Evolutionary conservation across 2,113 vertebrate genomes (phyloP).

Genomic region (Dolichallabes microphthalmus): DNA sequence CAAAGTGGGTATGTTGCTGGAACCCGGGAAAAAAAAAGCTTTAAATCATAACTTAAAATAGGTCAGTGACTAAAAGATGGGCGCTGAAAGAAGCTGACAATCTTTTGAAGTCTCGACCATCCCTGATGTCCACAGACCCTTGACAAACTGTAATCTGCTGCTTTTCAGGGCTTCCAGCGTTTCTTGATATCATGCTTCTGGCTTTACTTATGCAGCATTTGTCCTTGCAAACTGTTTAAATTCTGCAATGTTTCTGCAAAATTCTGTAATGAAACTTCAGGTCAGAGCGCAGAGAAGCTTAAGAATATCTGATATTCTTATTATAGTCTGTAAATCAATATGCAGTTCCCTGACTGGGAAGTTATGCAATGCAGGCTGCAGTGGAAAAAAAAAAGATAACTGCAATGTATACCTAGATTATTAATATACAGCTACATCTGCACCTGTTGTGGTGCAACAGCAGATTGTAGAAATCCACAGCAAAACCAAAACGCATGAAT

Average conservation of each 20-base stretch:
- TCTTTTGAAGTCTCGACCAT: neutral
- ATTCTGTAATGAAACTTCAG: neutral
- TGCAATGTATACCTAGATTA: neutral
- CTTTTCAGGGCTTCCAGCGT: neutral
- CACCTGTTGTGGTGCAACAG: neutral
- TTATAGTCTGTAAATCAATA: constrained; percentile 43
- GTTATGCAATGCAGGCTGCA: constrained; percentile 7
- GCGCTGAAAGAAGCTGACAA: neutral
- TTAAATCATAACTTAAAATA: neutral
- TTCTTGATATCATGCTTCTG: neutral
- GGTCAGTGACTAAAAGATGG: neutral
- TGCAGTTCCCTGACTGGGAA: neutral
- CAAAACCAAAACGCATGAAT: no score
- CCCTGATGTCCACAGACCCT: neutral
- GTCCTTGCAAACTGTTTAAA: neutral
- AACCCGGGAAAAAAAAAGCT: neutral
- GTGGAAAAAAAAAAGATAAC: neutral
- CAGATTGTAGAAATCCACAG: neutral
- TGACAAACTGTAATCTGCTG: neutral
- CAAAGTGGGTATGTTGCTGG: neutral
- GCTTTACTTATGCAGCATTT: neutral
- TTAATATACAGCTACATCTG: neutral
- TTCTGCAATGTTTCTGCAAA: neutral
- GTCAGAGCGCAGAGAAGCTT: neutral
- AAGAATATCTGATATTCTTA: constrained; percentile 14